Evolutionary conservation across 2,797 vertebrate genomes (phyloP).

Genomic region (Halcyon badia): DNA sequence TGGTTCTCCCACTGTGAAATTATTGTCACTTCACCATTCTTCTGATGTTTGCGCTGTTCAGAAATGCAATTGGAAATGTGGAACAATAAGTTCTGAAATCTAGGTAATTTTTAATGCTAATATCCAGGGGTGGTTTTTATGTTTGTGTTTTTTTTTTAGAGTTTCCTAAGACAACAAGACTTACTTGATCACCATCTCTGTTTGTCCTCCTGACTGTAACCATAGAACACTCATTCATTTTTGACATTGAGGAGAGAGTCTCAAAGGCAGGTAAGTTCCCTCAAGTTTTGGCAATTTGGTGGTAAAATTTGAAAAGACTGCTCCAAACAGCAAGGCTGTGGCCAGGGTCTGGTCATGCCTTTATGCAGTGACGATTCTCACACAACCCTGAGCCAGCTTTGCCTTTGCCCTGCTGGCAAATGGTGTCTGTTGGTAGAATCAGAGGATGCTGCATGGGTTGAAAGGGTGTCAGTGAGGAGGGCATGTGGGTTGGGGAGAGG

Average conservation of each 20-base stretch:
- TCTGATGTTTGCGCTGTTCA: not conserved
- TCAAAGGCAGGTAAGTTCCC: not conserved
- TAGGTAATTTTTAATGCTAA: rapidly evolving
- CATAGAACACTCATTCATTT: not conserved
- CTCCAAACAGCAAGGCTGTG: not conserved
- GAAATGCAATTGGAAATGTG: too few relatives aligned
- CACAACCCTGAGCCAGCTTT: not conserved
- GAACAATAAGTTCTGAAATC: not conserved
- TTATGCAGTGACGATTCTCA: rapidly evolving
- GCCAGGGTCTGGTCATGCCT: rapidly evolving
- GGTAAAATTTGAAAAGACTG: not conserved
- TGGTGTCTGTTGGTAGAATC: rapidly evolving
- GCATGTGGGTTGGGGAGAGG: rapidly evolving
- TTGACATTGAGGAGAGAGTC: not conserved
- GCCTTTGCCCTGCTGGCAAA: rapidly evolving
- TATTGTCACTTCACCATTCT: not conserved
- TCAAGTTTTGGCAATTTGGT: not conserved
- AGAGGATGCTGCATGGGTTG: not conserved
- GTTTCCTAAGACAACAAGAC: not conserved
- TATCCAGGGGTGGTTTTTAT: not conserved
- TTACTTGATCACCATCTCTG: not conserved
- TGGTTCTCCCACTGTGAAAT: not conserved
- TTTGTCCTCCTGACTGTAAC: not conserved
- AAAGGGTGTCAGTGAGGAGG: rapidly evolving
- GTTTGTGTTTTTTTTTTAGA: not conserved